These are phyloP conservation scores for Rhincodon typus DNA, from an alignment of 2,797 vertebrate genomes.

Conservation along the genomic window DNA sequence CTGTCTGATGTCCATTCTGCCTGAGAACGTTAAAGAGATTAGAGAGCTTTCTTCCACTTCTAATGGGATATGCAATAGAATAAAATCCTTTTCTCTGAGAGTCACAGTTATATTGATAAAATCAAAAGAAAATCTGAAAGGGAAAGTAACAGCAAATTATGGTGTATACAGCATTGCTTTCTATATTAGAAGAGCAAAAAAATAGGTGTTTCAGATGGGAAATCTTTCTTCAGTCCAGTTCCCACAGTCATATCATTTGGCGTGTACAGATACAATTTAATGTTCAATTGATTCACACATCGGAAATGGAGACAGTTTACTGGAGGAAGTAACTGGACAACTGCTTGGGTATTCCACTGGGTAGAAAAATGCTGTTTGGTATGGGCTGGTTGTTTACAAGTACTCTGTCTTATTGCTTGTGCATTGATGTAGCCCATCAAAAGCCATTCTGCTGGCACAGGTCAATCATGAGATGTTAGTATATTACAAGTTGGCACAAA, in stretches of 20 bases:
- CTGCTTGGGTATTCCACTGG: background rate
- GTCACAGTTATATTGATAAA: background rate
- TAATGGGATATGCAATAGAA: background rate
- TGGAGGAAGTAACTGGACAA: background rate
- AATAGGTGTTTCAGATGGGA: background rate
- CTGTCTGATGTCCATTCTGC: background rate
- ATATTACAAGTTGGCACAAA: background rate
- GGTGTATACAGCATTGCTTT: background rate
- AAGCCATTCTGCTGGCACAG: background rate
- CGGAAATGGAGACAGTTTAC: background rate
- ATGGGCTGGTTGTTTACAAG: background rate
- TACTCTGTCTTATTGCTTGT: background rate
- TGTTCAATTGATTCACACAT: background rate
- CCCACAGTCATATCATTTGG: background rate
- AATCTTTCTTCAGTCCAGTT: background rate
- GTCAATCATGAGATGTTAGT: background rate
- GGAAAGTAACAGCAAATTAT: background rate
- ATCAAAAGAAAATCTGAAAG: background rate
- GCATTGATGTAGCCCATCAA: background rate
- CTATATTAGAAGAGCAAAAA: background rate
- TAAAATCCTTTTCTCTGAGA: background rate
- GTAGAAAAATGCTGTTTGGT: background rate
- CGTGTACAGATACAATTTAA: background rate
- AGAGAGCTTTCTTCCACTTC: slow-evolving; percentile 26
- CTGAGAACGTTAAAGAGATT: background rate